phyloP scores from a whole-genome alignment of 2,113 vertebrate species.

The Microcebus jonahi region DNA sequence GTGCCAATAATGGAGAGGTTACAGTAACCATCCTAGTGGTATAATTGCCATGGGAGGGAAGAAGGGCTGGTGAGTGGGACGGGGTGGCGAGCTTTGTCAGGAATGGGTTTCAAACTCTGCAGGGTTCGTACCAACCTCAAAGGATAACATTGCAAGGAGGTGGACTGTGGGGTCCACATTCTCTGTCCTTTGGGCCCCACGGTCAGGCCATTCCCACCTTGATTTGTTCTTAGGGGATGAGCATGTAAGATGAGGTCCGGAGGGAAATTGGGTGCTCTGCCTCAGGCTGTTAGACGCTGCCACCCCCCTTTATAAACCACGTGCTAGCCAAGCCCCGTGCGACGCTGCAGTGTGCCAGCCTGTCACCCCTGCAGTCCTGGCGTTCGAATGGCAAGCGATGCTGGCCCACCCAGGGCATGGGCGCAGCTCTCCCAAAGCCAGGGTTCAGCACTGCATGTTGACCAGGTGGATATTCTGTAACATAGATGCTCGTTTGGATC shows the following conservation, averaged over 20 bases:
- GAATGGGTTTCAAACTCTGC: neutral
- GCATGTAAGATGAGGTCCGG: neutral
- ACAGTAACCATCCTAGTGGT: neutral
- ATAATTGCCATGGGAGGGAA: neutral
- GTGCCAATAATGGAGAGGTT: neutral
- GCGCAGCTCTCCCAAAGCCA: conserved; percentile 62
- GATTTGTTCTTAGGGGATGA: conserved; percentile 30
- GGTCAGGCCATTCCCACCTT: conserved; percentile 32
- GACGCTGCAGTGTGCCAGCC: neutral
- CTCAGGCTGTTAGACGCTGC: conserved; percentile 22
- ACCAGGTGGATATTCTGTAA: conserved; percentile 79
- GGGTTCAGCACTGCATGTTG: conserved; percentile 69
- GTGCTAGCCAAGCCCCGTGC: neutral
- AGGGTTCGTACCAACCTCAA: neutral
- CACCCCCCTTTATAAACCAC: neutral
- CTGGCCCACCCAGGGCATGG: neutral
- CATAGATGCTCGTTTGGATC: conserved; percentile 81
- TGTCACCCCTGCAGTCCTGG: neutral
- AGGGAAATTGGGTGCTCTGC: conserved; percentile 11
- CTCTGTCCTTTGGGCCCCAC: neutral
- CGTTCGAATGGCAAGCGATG: neutral
- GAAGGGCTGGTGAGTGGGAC: neutral
- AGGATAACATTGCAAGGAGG: neutral
- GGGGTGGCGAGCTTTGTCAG: neutral
- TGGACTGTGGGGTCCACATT: neutral